Conservation (phyloP, 2,797 vertebrate genomes). For the Ctenopoma multispine region DNA sequence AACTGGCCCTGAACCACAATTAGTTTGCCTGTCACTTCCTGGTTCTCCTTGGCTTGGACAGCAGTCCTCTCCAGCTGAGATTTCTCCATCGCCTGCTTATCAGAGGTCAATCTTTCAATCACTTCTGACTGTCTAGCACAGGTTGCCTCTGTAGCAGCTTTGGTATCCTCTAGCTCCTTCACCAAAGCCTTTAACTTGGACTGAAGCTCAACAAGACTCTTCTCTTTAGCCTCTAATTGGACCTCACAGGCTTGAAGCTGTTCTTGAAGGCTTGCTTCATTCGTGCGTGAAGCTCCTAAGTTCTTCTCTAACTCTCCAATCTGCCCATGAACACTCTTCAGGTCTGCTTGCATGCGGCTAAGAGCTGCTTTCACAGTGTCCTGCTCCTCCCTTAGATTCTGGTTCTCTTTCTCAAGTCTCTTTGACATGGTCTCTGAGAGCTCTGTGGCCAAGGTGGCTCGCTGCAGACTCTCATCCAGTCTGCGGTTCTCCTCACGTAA, state of each 20-base stretch:
- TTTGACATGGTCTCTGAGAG: constrained; percentile 79
- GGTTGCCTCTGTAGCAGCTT: constrained; percentile 79
- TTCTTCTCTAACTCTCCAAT: constrained; percentile 85
- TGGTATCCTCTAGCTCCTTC: constrained; percentile 80
- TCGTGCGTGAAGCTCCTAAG: constrained; percentile 80
- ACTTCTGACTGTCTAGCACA: constrained; percentile 78
- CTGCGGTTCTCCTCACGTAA: constrained; percentile 84
- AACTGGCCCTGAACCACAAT: constrained; percentile 84
- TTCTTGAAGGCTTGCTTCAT: constrained; percentile 81
- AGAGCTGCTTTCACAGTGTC: constrained; percentile 81
- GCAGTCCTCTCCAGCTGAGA: constrained; percentile 74
- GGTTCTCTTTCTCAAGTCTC: constrained; percentile 84
- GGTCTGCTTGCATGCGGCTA: constrained; percentile 82
- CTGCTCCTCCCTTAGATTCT: constrained; percentile 86
- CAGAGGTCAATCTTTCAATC: constrained; percentile 80
- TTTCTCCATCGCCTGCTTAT: constrained; percentile 80
- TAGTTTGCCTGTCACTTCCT: constrained; percentile 78
- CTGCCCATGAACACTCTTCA: constrained; percentile 83
- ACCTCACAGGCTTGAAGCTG: constrained; percentile 80
- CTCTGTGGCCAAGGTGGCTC: constrained; percentile 77
- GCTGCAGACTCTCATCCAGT: constrained; percentile 88
- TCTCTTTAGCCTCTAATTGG: constrained; percentile 80
- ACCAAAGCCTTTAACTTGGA: constrained; percentile 73
- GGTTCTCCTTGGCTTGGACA: constrained; percentile 69
- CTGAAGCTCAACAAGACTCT: constrained; percentile 78